These are phyloP conservation scores for Argyrosomus japonicus DNA, from an alignment of 2,113 vertebrate genomes.

Conservation along the genomic window DNA sequence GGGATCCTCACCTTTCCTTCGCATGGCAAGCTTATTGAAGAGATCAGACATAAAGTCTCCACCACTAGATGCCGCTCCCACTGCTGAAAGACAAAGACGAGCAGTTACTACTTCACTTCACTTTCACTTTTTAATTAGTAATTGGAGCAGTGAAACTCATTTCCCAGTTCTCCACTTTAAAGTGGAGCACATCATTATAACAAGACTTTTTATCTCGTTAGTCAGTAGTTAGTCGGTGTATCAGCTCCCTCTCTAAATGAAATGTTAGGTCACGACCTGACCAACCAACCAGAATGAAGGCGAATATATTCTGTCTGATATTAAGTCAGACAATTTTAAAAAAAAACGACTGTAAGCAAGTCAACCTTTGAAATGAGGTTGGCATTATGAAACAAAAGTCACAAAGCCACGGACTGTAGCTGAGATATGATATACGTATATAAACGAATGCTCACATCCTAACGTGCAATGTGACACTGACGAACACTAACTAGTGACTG, in stretches of 20 bases:
- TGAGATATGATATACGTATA: not conserved
- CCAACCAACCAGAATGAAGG: slow-evolving; percentile 10
- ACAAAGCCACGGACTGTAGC: not conserved
- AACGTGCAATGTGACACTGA: not conserved
- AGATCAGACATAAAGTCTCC: slow-evolving; percentile 98
- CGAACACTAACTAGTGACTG: slow-evolving; percentile 11
- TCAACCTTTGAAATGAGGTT: slow-evolving; percentile 32
- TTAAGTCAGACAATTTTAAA: slow-evolving; percentile 14
- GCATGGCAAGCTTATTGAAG: slow-evolving; percentile 96
- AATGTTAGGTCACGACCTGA: slow-evolving; percentile 29
- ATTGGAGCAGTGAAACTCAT: slow-evolving; percentile 29
- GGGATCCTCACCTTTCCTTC: slow-evolving; percentile 90
- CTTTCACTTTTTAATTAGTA: slow-evolving; percentile 23
- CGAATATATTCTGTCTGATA: slow-evolving; percentile 13
- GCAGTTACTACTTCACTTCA: not conserved
- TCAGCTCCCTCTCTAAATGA: slow-evolving; percentile 26
- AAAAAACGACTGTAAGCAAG: not conserved
- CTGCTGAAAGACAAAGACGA: slow-evolving; percentile 71
- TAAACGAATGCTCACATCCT: not conserved
- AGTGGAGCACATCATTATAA: slow-evolving; percentile 37
- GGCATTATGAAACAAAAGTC: slow-evolving; percentile 28
- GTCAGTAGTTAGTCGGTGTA: slow-evolving; percentile 6
- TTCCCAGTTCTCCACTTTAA: slow-evolving; percentile 20
- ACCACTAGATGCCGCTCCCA: slow-evolving; percentile 85
- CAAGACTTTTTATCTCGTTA: slow-evolving; percentile 10